Evolutionary conservation across 2,888 invertebrate species (phyloP).

Genomic region (Coenonympha arcania): DNA sequence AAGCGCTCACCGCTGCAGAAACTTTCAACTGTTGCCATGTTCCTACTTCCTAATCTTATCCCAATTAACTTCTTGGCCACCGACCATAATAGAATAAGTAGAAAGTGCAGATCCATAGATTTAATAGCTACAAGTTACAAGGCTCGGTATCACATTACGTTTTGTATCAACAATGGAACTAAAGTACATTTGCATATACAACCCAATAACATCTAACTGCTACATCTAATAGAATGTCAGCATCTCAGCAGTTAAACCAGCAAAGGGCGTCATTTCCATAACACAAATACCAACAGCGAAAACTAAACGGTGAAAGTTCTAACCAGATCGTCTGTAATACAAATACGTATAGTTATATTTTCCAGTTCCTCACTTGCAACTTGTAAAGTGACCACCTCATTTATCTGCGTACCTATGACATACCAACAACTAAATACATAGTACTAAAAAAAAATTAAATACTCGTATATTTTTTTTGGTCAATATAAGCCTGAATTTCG

Average conservation of each 20-base stretch:
- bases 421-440: no score
- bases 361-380: slow-evolving; percentile 7
- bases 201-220: slow-evolving; percentile 9
- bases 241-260: slow-evolving; percentile 42
- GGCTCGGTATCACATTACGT: slow-evolving; percentile 9
- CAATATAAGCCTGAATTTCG: no score
- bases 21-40: neutral
- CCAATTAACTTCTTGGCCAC: neutral
- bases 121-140: slow-evolving; percentile 12
- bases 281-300: slow-evolving; percentile 60
- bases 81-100: slow-evolving; percentile 1
- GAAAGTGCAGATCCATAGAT: slow-evolving; percentile 13
- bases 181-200: slow-evolving; percentile 23
- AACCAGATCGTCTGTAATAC: slow-evolving; percentile 58
- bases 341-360: slow-evolving; percentile 41
- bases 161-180: slow-evolving; percentile 9
- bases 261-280: slow-evolving; percentile 49
- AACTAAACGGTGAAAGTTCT: slow-evolving; percentile 65
- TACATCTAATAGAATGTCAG: slow-evolving; percentile 34
- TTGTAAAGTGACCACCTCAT: no score
- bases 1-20: neutral
- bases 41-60: no score
- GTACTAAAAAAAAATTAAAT: no score
- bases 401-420: no score
- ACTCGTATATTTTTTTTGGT: no score